These are phyloP conservation scores for Tinea pellionella DNA, from an alignment of 2,888 invertebrate species.

Conservation along the genomic window DNA sequence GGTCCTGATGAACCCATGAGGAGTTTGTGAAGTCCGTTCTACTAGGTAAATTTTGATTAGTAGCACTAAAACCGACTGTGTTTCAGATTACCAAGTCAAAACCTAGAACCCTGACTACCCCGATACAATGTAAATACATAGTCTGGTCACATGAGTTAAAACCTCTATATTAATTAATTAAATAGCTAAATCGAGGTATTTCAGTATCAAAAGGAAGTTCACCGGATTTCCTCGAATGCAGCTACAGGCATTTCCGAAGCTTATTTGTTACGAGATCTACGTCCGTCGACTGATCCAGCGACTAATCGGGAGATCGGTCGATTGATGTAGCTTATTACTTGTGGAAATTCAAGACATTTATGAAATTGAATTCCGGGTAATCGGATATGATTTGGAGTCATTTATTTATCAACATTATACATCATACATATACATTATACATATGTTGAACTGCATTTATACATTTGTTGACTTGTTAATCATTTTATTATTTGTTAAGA, in stretches of 20 bases:
- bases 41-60: no score
- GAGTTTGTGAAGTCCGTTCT: no score
- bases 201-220: constrained; percentile 8
- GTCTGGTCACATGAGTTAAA: not conserved
- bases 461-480: no score
- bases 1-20: no score
- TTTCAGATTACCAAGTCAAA: no score
- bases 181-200: constrained; percentile 1
- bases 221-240: constrained; percentile 6
- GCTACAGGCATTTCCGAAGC: constrained; percentile 6
- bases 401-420: not conserved
- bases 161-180: constrained; percentile 1
- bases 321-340: not conserved
- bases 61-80: no score
- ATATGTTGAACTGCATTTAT: not conserved
- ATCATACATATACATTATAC: not conserved
- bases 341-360: constrained; percentile 7
- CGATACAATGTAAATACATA: constrained; percentile 14
- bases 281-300: not conserved
- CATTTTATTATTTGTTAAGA: no score
- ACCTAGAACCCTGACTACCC: no score
- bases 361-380: constrained; percentile 6
- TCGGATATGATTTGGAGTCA: not conserved
- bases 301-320: not conserved
- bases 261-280: not conserved